phyloP scores from a whole-genome alignment of 2,113 vertebrate genomes.

The Pachypanchax playfairii region DNA sequence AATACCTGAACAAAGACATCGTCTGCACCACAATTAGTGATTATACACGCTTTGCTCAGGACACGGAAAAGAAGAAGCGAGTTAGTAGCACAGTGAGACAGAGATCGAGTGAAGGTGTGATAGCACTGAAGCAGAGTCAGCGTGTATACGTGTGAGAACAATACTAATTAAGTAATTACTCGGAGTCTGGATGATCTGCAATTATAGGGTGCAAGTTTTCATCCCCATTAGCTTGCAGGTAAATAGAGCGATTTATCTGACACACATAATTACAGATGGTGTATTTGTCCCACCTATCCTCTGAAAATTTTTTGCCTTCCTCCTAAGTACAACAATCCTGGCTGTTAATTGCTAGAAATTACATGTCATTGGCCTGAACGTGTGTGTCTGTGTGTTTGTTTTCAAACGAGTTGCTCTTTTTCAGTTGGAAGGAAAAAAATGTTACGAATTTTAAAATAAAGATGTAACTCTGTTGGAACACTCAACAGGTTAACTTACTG shows the following conservation, averaged over 20 bases:
- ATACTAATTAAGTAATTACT: conserved; percentile 73
- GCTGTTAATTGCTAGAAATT: conserved; percentile 46
- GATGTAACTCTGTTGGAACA: not conserved
- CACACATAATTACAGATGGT: conserved; percentile 59
- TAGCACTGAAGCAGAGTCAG: conserved; percentile 26
- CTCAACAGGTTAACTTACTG: not conserved
- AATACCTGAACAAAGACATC: conserved; percentile 44
- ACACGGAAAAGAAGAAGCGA: conserved; percentile 24
- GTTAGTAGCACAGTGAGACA: conserved; percentile 21
- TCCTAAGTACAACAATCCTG: conserved; percentile 33
- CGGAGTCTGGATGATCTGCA: conserved; percentile 52
- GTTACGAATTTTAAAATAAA: not conserved
- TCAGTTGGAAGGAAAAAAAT: not conserved
- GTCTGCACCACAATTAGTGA: conserved; percentile 61
- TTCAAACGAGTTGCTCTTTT: conserved; percentile 8
- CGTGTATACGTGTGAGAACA: conserved; percentile 35
- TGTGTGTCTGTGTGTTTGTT: not conserved
- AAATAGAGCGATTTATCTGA: conserved; percentile 61
- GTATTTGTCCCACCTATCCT: conserved; percentile 36
- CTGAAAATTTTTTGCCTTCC: conserved; percentile 31
- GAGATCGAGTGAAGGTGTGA: conserved; percentile 48
- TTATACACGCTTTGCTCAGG: conserved; percentile 37
- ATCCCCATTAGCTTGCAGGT: conserved; percentile 62
- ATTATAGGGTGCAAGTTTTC: conserved; percentile 63
- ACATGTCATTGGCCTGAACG: conserved; percentile 1